These are phyloP conservation scores for Nephrotoma appendiculata DNA, from an alignment of 2,888 invertebrate genomes.

Conservation along the genomic window DNA sequence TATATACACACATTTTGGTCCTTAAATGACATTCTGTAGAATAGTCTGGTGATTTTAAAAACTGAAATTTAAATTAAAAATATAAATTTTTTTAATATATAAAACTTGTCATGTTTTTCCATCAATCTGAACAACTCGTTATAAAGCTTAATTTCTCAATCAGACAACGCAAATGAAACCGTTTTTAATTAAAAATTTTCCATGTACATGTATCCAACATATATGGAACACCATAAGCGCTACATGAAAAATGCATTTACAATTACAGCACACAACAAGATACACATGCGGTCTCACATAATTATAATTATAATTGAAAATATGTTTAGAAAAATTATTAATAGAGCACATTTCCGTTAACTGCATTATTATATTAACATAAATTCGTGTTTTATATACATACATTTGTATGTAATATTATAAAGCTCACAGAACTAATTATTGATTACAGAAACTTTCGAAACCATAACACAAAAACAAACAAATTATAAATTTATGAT, in stretches of 20 bases:
- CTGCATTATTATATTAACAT: not conserved
- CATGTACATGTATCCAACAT: not conserved
- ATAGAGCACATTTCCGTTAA: not conserved
- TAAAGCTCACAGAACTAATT: not conserved
- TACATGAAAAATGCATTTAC: not conserved
- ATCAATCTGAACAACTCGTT: too few relatives aligned
- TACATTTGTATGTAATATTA: too few relatives aligned
- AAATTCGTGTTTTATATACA: not conserved
- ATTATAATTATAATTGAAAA: not conserved
- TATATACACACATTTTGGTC: too few relatives aligned
- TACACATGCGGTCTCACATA: not conserved
- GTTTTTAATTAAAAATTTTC: not conserved
- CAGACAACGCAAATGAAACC: not conserved
- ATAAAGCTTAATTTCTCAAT: not conserved
- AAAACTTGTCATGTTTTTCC: too few relatives aligned
- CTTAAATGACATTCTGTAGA: too few relatives aligned
- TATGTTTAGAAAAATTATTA: not conserved
- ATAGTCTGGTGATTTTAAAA: too few relatives aligned
- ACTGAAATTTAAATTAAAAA: too few relatives aligned
- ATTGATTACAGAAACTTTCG: not conserved
- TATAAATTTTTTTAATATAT: too few relatives aligned
- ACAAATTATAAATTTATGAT: not conserved
- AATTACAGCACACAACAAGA: not conserved
- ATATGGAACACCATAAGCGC: not conserved
- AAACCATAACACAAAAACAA: not conserved